Percentiles rank a stretch among this genome's conserved stretches.
Conservation (phyloP, 2,797 vertebrate species). For the Hoplostethus atlanticus region DNA sequence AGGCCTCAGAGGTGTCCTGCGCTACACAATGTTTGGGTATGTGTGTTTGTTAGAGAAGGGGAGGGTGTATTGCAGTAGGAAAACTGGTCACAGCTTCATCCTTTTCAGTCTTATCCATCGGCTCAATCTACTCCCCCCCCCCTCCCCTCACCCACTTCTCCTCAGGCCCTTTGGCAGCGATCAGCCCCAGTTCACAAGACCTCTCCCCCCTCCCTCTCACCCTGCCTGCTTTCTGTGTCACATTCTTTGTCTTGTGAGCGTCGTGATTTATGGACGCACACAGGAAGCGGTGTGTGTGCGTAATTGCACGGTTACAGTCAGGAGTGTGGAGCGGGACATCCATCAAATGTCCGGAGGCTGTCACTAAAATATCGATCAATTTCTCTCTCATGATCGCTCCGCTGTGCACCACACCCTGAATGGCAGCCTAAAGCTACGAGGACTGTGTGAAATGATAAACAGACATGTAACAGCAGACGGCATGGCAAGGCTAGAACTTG, state of each 20-base stretch:
- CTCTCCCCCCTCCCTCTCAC: conserved; percentile 43
- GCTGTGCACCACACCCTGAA: conserved; percentile 14
- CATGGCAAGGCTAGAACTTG: not conserved
- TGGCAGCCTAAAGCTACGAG: conserved; percentile 29
- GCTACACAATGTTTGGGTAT: conserved; percentile 48
- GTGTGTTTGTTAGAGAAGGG: conserved; percentile 53
- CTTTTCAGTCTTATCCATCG: conserved; percentile 62
- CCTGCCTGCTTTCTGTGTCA: conserved; percentile 56
- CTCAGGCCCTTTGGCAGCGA: conserved; percentile 64
- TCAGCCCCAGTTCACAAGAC: conserved; percentile 61
- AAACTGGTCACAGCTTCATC: conserved; percentile 25
- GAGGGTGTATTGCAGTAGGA: conserved; percentile 9
- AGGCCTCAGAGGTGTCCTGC: conserved; percentile 62
- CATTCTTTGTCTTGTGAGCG: conserved; percentile 77
- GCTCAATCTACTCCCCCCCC: conserved; percentile 51
- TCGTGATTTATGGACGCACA: conserved; percentile 71
- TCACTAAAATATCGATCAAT: conserved; percentile 56
- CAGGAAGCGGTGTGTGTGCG: conserved; percentile 61
- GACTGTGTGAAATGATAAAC: conserved; percentile 29
- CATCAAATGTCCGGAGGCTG: conserved; percentile 46
- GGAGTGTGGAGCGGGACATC: conserved; percentile 43
- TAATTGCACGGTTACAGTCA: conserved; percentile 60
- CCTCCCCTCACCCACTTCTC: conserved; percentile 38
- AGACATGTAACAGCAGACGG: conserved; percentile 17
- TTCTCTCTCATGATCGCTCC: conserved; percentile 35